Base-by-base conservation (phyloP, 2,797 vertebrate species). In the Argyrosomus regius region DNA sequence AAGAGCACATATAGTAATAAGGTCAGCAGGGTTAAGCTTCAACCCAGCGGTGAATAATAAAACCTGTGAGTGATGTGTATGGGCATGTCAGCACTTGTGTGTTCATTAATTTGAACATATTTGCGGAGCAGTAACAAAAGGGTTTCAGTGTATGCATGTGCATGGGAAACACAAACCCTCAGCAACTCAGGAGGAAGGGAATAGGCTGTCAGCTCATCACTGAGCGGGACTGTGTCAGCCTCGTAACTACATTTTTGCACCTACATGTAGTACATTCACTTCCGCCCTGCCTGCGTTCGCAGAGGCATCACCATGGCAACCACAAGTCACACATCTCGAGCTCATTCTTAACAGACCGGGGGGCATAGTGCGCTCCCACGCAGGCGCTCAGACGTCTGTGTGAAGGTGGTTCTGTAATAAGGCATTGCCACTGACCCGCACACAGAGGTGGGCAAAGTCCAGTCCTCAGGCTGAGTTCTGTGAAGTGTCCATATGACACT, bases 221-320 rank as follows among this genome's bases (percentile, higher is more conserved):
- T 68, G 66, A 65, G 60, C 85, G 62, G 28, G 22, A 65, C 78
- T 46, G 75, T 58, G 69, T 85, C 81, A 39, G 58, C 64, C 56
- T 78, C 59, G 14, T 58, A 70, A 70, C 72, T 13, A 18, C 57
- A 12, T 64, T 65, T 81, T 82, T 75, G 72, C 85, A 82, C 87
- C 73, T 77, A 80, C 85, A 57, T 68, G 62, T 71, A 16, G 56
- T 45, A 66, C 82, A 76, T 59, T 90, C 65, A 83, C 86, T 87
- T 93, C 85, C 83, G 48, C 64, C 82, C 78, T 54, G 82, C 62
- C 60, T 77, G 72, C 49, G 3, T 75, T 80, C 68, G 63, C 50
- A 1, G 68, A 88, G 71, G 58, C 57, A 53, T 94, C 75, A 7
- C 91, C 91, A 70, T 81, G 88, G 84, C 59, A 89, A 92, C 91